Percentiles rank a stretch among this genome's conserved stretches.
Evolutionary conservation across 2,888 invertebrate genomes (phyloP).

Genomic region (Margaritifera margaritifera): DNA sequence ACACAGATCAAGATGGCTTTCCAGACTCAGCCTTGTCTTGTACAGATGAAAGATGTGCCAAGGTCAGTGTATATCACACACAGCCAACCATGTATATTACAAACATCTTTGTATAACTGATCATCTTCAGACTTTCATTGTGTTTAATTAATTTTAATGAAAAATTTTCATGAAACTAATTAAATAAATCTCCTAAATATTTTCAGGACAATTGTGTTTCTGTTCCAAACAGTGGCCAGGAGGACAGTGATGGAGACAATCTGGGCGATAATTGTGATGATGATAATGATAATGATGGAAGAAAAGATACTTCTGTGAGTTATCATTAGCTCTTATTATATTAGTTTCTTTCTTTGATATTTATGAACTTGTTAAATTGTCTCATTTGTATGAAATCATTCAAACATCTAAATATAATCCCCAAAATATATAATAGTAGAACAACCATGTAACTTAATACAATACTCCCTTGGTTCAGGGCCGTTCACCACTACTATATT

Average conservation of each 20-base stretch:
- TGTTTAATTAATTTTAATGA: not conserved
- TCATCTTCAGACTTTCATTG: no score
- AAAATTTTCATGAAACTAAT: not conserved
- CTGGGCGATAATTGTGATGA: constrained; percentile 55
- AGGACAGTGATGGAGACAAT: constrained; percentile 46
- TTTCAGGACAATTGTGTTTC: constrained; percentile 54
- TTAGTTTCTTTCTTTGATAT: no score
- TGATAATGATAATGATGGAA: constrained; percentile 54
- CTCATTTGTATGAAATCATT: no score
- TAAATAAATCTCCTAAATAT: not conserved
- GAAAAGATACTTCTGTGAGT: constrained; percentile 32
- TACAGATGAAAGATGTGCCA: constrained; percentile 33
- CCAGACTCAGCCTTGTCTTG: constrained; percentile 43
- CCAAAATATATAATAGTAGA: no score
- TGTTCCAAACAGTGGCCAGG: constrained; percentile 56
- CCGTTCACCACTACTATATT: no score
- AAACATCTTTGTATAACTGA: not conserved
- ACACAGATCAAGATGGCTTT: constrained; percentile 55
- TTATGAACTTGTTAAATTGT: no score
- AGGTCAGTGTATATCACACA: constrained; percentile 21
- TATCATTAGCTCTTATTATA: no score
- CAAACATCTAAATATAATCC: no score
- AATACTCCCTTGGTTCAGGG: no score
- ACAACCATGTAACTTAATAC: no score
- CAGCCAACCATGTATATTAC: not conserved